Conservation (phyloP, 1,140 invertebrate species). For the Hypothenemus hampei region DNA sequence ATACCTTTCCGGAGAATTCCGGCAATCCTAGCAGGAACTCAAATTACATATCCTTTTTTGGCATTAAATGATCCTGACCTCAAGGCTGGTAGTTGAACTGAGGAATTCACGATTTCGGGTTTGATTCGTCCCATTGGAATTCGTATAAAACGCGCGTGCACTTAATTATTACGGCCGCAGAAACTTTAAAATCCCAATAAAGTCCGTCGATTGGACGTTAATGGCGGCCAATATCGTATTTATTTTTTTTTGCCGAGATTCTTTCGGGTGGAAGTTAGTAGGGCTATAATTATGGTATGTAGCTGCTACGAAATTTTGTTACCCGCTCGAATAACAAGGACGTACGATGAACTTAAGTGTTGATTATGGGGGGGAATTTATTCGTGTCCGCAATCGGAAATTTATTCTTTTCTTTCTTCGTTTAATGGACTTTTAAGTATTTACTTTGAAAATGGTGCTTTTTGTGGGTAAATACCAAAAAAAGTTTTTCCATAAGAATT, state of each 20-base stretch:
- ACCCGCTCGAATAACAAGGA: constrained; percentile 6
- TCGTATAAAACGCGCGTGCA: constrained; percentile 4
- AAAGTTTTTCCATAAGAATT: too few species aligned
- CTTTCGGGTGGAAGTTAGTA: constrained; percentile 4
- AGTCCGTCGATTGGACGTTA: constrained; percentile 5
- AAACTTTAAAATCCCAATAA: neutral
- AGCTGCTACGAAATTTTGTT: neutral
- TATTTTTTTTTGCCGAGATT: too few species aligned
- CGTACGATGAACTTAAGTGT: constrained; percentile 8
- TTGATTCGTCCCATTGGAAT: too few species aligned
- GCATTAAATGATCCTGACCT: too few species aligned
- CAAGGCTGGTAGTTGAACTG: neutral
- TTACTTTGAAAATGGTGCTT: too few species aligned
- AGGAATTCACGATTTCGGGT: too few species aligned
- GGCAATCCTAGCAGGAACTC: too few species aligned
- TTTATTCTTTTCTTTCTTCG: neutral
- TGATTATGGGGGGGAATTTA: neutral
- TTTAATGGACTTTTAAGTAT: too few species aligned
- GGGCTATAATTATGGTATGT: neutral
- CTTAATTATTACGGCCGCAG: constrained; percentile 13
- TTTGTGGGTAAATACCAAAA: too few species aligned
- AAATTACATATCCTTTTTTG: too few species aligned
- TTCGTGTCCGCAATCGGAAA: neutral
- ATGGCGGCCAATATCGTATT: neutral
- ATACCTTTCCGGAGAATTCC: too few species aligned